These are phyloP conservation scores for Pyrocephalus nanus DNA, from an alignment of 2,797 vertebrate species.

Conservation along the genomic window DNA sequence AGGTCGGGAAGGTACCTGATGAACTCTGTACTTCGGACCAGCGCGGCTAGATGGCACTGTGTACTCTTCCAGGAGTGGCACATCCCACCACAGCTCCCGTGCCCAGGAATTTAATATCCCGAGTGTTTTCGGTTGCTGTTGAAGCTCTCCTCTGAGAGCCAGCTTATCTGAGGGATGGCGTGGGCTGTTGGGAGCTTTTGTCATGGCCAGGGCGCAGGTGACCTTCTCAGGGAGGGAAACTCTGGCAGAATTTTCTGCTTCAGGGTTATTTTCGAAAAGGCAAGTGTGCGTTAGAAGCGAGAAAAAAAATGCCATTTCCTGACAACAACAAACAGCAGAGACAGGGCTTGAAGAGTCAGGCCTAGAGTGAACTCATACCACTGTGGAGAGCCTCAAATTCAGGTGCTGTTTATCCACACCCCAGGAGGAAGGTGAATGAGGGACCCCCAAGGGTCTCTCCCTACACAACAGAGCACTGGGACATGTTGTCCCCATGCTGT, in stretches of 20 bases:
- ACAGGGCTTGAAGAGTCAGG: neutral
- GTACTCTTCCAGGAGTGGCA: slow-evolving; percentile 9
- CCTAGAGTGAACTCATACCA: neutral
- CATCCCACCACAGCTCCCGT: neutral
- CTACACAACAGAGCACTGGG: neutral
- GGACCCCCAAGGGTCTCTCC: neutral
- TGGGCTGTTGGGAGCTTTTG: neutral
- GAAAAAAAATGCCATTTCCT: neutral
- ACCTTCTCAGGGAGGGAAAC: neutral
- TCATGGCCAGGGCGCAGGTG: neutral
- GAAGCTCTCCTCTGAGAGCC: neutral
- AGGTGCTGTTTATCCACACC: neutral
- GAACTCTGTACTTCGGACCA: slow-evolving; percentile 10
- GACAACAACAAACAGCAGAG: neutral
- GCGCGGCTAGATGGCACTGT: slow-evolving; percentile 68
- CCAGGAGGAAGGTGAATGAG: neutral
- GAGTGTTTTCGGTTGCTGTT: neutral
- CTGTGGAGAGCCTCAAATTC: neutral
- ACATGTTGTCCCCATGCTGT: neutral
- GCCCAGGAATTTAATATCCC: neutral
- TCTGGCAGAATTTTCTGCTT: neutral
- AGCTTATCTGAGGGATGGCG: neutral
- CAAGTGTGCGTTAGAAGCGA: neutral
- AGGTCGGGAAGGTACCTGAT: neutral
- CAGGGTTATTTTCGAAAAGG: neutral